Percentiles rank a stretch among this genome's conserved stretches.
Evolutionary conservation across 2,888 invertebrate genomes (phyloP).

Genomic region (Lucinisca nassula): DNA sequence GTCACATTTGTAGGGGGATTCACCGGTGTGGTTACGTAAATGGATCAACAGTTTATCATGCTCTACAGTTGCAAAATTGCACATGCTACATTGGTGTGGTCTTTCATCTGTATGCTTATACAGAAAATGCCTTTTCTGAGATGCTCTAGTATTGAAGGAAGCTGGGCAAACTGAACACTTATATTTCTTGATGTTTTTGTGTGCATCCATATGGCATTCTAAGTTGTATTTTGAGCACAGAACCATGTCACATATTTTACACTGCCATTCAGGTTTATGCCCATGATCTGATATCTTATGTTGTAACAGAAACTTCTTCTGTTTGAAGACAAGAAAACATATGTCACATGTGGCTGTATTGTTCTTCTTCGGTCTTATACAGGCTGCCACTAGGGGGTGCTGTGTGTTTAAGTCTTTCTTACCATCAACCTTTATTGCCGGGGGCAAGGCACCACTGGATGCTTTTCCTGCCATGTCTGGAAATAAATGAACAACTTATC

Average conservation of each 20-base stretch:
- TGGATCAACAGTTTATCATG: not conserved
- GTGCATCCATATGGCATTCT: not conserved
- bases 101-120: conserved; percentile 1
- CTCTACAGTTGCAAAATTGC: not conserved
- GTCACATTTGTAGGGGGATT: not conserved
- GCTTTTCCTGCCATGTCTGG: not conserved
- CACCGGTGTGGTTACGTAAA: not conserved
- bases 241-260: not conserved
- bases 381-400: not conserved
- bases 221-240: not conserved
- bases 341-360: not conserved
- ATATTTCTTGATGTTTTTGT: not conserved
- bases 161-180: not conserved
- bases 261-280: not conserved
- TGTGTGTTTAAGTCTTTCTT: not conserved
- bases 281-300: not conserved
- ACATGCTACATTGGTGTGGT: not conserved
- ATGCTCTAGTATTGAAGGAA: not conserved
- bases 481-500: not conserved
- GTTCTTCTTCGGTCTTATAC: not conserved
- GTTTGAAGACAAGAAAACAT: not conserved
- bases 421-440: not conserved
- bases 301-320: not conserved
- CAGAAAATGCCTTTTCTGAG: not conserved
- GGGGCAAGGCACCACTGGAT: not conserved